These are phyloP conservation scores for Petrocephalus microphthalmus DNA, from an alignment of 2,113 vertebrate genomes.

Conservation along the genomic window DNA sequence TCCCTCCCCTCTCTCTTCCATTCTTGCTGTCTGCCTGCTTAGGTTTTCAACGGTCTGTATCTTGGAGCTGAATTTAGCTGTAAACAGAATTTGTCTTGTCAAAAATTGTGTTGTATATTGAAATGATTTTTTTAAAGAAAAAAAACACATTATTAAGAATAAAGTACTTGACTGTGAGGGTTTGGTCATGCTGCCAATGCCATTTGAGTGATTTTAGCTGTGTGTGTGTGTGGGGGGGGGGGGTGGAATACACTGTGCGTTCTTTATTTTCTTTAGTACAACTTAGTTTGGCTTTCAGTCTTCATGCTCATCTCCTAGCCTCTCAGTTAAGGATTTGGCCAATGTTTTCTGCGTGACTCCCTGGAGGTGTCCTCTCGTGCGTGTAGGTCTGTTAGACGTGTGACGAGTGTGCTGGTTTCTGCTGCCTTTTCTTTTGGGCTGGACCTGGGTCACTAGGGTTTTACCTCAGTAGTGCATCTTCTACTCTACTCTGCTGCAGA, in stretches of 20 bases:
- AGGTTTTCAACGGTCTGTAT: slow-evolving; percentile 40
- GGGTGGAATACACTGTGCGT: background rate
- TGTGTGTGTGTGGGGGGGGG: background rate
- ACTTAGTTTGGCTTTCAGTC: background rate
- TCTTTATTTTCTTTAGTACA: background rate
- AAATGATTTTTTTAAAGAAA: slow-evolving; percentile 45
- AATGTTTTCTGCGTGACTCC: background rate
- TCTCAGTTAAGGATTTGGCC: background rate
- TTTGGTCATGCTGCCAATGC: slow-evolving; percentile 24
- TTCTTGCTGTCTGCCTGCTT: slow-evolving; percentile 37
- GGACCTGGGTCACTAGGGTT: background rate
- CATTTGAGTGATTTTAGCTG: background rate
- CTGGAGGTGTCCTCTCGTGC: background rate
- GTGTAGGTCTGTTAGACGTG: background rate
- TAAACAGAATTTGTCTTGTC: slow-evolving; percentile 44
- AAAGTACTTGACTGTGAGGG: slow-evolving; percentile 44
- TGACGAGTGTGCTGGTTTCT: background rate
- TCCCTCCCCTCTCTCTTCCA: background rate
- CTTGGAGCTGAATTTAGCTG: slow-evolving; percentile 42
- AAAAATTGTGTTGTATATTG: slow-evolving; percentile 48
- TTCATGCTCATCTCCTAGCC: background rate
- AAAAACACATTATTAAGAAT: slow-evolving; percentile 39
- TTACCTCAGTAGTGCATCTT: background rate
- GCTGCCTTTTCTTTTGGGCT: background rate
- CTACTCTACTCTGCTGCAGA: background rate